A percentile compares a stretch with the other conserved stretches of the same genome.
These are phyloP conservation scores for Phyllostomus discolor DNA, from an alignment of 2,113 vertebrate genomes.

Conservation along the genomic window DNA sequence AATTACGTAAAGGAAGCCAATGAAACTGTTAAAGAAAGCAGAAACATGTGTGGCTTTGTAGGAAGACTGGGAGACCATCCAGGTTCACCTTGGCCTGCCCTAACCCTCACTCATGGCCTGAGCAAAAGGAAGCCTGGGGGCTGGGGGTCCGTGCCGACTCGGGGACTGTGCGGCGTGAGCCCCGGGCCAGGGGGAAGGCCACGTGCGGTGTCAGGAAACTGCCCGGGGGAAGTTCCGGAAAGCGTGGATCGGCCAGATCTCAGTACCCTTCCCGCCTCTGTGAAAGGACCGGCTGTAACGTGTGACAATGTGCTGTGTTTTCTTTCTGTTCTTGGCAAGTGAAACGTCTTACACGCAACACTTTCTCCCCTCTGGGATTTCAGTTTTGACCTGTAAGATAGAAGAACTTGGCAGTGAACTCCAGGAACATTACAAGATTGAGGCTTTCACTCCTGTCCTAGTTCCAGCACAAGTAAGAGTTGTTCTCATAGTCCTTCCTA, in stretches of 20 bases:
- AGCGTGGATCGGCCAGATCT: background rate
- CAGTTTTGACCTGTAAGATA: constrained; percentile 87
- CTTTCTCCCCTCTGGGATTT: background rate
- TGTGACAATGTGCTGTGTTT: background rate
- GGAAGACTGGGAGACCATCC: background rate
- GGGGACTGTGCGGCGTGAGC: background rate
- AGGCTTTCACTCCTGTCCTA: constrained; percentile 84
- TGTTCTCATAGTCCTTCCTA: background rate
- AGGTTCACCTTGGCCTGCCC: background rate
- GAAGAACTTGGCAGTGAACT: constrained; percentile 88
- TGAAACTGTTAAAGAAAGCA: background rate
- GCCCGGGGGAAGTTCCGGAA: background rate
- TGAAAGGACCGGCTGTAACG: background rate
- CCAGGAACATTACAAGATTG: constrained; percentile 84
- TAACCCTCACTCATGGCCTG: background rate
- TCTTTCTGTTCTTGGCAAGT: background rate
- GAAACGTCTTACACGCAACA: background rate
- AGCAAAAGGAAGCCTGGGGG: background rate
- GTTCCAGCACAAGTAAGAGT: constrained; percentile 86
- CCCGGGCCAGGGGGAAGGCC: background rate
- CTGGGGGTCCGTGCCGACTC: background rate
- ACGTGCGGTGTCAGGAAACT: background rate
- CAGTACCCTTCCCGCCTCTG: background rate
- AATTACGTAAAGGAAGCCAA: background rate
- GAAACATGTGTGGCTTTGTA: background rate